These are phyloP conservation scores for Tortricodes alternella DNA, from an alignment of 2,888 invertebrate genomes.

Conservation along the genomic window DNA sequence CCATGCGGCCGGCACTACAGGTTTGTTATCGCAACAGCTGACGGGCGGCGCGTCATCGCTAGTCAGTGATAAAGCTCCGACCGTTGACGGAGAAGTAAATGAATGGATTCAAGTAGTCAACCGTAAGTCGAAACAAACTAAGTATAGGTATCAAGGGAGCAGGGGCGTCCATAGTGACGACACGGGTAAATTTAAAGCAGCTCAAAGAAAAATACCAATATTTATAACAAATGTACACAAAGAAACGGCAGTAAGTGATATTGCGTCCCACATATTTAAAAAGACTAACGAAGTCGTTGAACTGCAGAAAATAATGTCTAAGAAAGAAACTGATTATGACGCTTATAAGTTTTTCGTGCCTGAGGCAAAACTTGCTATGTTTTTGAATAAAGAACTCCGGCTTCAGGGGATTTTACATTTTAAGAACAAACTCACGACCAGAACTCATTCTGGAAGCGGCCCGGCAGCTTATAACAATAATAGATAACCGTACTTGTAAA, in stretches of 20 bases:
- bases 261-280: background rate
- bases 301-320: background rate
- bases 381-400: background rate
- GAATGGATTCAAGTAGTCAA: no score
- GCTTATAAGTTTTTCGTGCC: constrained; percentile 4
- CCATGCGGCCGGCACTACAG: no score
- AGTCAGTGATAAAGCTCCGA: no score
- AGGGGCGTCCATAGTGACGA: no score
- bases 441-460: no score
- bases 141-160: no score
- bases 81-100: no score
- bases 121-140: no score
- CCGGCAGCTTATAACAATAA: no score
- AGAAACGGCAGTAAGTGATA: background rate
- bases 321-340: background rate
- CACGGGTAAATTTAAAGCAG: background rate
- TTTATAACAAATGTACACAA: background rate
- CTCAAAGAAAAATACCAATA: background rate
- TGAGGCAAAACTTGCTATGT: background rate
- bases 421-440: background rate
- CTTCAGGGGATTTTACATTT: background rate
- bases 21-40: no score
- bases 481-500: no score
- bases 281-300: background rate
- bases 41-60: no score